Evolutionary conservation across 2,113 vertebrate genomes (phyloP).

Genomic region (Hiodon alosoides): DNA sequence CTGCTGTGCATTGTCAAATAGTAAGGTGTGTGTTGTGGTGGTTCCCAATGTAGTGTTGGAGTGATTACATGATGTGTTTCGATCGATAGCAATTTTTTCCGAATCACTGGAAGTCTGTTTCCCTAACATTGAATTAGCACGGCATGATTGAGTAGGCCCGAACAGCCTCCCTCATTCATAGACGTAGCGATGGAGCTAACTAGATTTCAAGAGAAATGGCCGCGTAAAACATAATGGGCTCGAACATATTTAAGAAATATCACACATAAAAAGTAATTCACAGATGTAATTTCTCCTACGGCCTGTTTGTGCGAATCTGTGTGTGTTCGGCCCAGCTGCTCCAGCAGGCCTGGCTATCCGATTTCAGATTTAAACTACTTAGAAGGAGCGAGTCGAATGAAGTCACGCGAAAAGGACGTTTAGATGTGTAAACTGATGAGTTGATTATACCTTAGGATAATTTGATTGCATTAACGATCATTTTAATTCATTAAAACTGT

Average conservation of each 20-base stretch:
- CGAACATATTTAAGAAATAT: background rate
- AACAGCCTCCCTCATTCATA: constrained; percentile 44
- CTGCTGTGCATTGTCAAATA: background rate
- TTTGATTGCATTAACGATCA: background rate
- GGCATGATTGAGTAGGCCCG: constrained; percentile 54
- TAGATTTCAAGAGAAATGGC: background rate
- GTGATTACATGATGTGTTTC: background rate
- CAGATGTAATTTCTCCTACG: constrained; percentile 28
- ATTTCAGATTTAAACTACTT: constrained; percentile 29
- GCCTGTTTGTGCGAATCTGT: constrained; percentile 37
- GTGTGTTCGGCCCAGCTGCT: constrained; percentile 57
- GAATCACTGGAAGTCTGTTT: too few species aligned
- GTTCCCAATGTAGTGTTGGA: background rate
- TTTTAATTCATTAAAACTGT: constrained; percentile 1
- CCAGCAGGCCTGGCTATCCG: constrained; percentile 47
- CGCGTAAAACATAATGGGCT: background rate
- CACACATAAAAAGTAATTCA: background rate
- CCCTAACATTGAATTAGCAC: constrained; percentile 51
- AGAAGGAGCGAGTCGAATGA: background rate
- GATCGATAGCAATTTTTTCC: background rate
- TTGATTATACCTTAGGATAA: background rate
- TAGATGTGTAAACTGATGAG: background rate
- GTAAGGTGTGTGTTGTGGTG: background rate
- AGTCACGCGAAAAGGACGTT: too few species aligned
- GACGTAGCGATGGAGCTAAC: constrained; percentile 13